phyloP scores from a whole-genome alignment of 2,113 vertebrate genomes.

The Leptodactylus fuscus region DNA sequence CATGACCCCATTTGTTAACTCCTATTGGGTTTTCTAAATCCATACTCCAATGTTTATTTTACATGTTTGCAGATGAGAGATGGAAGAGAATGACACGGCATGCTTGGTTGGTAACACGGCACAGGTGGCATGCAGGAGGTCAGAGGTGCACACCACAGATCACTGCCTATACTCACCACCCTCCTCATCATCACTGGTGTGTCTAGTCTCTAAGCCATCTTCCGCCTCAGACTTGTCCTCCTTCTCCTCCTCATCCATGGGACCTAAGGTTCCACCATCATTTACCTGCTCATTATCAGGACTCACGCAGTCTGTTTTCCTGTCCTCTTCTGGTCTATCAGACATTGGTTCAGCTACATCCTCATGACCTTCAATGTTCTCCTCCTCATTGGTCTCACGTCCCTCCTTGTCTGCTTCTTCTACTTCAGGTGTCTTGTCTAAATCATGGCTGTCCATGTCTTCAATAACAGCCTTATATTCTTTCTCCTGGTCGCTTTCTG shows the following conservation, averaged over 20 bases:
- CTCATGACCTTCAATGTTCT: neutral
- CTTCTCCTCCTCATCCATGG: constrained; percentile 60
- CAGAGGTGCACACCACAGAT: neutral
- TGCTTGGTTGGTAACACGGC: constrained; percentile 32
- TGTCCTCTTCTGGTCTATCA: neutral
- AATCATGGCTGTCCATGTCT: neutral
- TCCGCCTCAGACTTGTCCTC: neutral
- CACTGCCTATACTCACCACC: constrained; percentile 79
- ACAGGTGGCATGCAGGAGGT: constrained; percentile 39
- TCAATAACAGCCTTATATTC: neutral
- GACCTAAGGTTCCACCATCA: constrained; percentile 8
- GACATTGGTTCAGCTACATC: neutral
- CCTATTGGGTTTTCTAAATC: neutral
- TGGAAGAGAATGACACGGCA: neutral
- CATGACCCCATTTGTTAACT: neutral
- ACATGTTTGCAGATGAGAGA: neutral
- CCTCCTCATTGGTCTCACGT: neutral
- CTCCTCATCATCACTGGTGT: constrained; percentile 19
- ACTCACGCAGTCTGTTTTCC: neutral
- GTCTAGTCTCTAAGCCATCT: constrained; percentile 21
- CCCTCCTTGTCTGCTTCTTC: neutral
- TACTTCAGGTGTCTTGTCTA: neutral
- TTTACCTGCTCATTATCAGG: neutral
- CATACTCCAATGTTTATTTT: neutral
- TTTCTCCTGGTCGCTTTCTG: neutral